Base-by-base conservation (phyloP, 2,797 vertebrate species). In the Anabacerthia variegaticeps region DNA sequence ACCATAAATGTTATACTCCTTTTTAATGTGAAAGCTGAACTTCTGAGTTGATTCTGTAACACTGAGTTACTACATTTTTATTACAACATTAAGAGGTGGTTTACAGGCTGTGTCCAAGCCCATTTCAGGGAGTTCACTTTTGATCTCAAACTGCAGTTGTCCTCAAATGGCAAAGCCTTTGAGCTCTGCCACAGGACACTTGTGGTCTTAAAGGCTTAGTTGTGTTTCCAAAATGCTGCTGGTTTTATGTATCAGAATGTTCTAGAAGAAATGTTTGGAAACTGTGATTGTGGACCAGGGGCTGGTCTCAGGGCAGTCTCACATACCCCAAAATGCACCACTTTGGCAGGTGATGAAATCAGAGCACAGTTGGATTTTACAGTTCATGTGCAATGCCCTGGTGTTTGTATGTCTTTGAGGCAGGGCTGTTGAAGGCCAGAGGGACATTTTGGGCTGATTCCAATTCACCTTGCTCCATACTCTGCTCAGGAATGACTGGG, bases 291-390 rank as follows among this genome's bases (percentile, higher is more conserved):
- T 32, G 23, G 63, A 52, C n/a, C 28, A 51, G 24, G 8, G n/a
- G 15, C 58, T 85, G 46, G 10, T 89, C 46, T 14, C 27, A 49
- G 14, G 24, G 15, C 15, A 83, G 17, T 71, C 52, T 83, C 12
- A 0, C 23, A 7, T 55, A 49, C 77, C 27, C 21, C 26, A 41
- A 74, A 62, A 52, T 54, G 30, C 62, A 56, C 1, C 0, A 0
- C 26, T 36, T 71, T 78, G 66, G 54, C 54, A 59, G 16, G 26
- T 88, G 61, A 44, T 80, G n/a, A 49, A 72, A 78, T 75, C n/a
- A 28, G 69, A 75, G 58, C 55, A 58, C 32, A 26, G 3, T 26
- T 48, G 48, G 26, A 46, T 92, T 90, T 91, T 89, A 9, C 16
- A 28, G 5, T 36, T 75, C 44, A 13, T 55, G 4, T 52, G 63